These are phyloP conservation scores for Vombatus ursinus DNA, from an alignment of 2,113 vertebrate species.

Conservation along the genomic window DNA sequence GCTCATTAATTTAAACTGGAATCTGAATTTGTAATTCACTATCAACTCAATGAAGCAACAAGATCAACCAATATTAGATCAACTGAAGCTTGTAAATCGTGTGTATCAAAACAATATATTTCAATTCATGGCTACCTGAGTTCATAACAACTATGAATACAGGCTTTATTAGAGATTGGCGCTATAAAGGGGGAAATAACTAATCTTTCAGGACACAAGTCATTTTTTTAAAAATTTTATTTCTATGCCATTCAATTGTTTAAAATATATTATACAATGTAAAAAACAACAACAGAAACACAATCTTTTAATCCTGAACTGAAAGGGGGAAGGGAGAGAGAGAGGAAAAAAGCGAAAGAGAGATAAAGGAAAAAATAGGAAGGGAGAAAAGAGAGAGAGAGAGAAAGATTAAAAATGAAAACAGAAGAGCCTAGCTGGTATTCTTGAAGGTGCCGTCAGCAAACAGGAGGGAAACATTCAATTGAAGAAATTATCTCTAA, in stretches of 20 bases:
- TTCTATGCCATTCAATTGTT: not conserved
- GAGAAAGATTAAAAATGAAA: not conserved
- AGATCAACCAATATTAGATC: constrained; percentile 65
- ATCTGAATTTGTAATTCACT: constrained; percentile 58
- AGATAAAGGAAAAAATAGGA: no score
- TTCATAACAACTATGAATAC: not conserved
- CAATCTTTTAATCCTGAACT: not conserved
- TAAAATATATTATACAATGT: not conserved
- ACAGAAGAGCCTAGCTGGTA: not conserved
- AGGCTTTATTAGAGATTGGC: not conserved
- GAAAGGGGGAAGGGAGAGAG: not conserved
- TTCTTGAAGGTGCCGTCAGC: not conserved
- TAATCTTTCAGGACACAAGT: not conserved
- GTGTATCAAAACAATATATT: constrained; percentile 8
- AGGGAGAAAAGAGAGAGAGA: no score
- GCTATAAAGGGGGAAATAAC: not conserved
- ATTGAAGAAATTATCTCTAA: not conserved
- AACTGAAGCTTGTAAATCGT: constrained; percentile 59
- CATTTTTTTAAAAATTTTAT: not conserved
- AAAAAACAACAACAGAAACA: not conserved
- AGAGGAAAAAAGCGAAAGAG: no score
- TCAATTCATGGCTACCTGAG: constrained; percentile 10
- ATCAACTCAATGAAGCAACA: constrained; percentile 59
- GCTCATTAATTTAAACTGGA: constrained; percentile 73
- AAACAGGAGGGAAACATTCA: not conserved